Base-by-base conservation (phyloP, 2,113 vertebrate genomes). In the Stigmatopora argus region DNA sequence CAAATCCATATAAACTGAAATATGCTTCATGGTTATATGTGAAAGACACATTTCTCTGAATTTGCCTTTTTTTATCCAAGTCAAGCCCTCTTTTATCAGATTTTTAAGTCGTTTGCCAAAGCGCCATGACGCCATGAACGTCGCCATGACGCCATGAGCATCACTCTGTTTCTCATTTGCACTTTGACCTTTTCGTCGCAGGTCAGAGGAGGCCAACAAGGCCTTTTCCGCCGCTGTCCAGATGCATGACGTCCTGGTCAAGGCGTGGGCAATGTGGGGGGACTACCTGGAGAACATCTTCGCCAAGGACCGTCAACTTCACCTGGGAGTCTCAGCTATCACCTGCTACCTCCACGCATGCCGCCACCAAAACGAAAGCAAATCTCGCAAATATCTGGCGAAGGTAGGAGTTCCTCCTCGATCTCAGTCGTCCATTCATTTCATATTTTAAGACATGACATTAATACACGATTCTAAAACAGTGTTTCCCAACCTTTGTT, bases 261-360 rank as follows among this genome's bases (percentile, higher is more conserved):
- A 99, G 41, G 97, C 96, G 0, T 99, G 96, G 96, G 96, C 96
- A 19, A 97, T 98, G 96, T 98, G 95, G 95, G 96, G 96, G 0
- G 97, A 99, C 80, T 99, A 99, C 79, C 82, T 98, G 82, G 96
- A 98, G 83, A 97, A 95, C 48, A 96, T 98, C 81, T 99, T 99
- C 0, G 95, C 98, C 66, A 99, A 98, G 77, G 97, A 98, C 62
- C 85, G 97, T 1, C 97, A 98, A 90, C 92, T 96, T 3, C 95
- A 97, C 59, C 86, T 98, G 12, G 96, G 96, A 0, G 96, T 96
- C 0, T 97, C 94, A 0, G 95, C 96, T 49, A 96, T 98, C 35
- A 98, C 97, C 7, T 99, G 97, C 78, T 99, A 99, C 89, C 92
- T 99, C 64, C 97, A 99, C 0, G 96, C 97, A 0, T 99, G 97